Percentiles rank a stretch among this genome's conserved stretches.
Conservation (phyloP, 2,113 vertebrate species). For the Seriola aureovittata region DNA sequence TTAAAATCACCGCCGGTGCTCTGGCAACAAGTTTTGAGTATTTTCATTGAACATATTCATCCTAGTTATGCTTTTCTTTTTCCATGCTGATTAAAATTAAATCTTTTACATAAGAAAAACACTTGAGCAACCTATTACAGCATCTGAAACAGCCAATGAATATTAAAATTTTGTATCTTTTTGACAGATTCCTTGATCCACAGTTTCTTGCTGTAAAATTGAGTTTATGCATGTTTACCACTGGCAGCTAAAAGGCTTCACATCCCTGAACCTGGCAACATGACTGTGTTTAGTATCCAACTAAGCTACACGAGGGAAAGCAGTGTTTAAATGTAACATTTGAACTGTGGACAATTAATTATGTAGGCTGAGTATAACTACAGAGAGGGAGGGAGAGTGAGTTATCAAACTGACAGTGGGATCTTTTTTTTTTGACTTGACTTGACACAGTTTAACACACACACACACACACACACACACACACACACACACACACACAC, state of each 20-base stretch:
- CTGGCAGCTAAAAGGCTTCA: neutral
- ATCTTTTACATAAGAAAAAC: neutral
- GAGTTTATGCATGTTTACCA: neutral
- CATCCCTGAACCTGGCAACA: neutral
- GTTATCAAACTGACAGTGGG: neutral
- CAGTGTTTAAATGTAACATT: slow-evolving; percentile 26
- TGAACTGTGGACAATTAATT: slow-evolving; percentile 54
- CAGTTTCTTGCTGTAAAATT: neutral
- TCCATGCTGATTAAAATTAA: neutral
- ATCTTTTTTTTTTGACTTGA: neutral
- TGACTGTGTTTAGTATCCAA: neutral
- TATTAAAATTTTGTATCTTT: slow-evolving; percentile 4
- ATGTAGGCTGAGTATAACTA: slow-evolving; percentile 26
- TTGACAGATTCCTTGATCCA: neutral
- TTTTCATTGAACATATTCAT: neutral
- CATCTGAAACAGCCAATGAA: neutral
- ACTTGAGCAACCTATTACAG: neutral
- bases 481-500: neutral
- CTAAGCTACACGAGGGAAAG: slow-evolving; percentile 8
- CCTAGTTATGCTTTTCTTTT: neutral
- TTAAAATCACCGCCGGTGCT: neutral
- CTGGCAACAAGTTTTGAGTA: neutral
- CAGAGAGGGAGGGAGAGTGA: neutral
- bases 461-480: no score
- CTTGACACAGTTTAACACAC: neutral